Base-by-base conservation (phyloP, 2,797 vertebrate species). In the Oophaga sylvatica region DNA sequence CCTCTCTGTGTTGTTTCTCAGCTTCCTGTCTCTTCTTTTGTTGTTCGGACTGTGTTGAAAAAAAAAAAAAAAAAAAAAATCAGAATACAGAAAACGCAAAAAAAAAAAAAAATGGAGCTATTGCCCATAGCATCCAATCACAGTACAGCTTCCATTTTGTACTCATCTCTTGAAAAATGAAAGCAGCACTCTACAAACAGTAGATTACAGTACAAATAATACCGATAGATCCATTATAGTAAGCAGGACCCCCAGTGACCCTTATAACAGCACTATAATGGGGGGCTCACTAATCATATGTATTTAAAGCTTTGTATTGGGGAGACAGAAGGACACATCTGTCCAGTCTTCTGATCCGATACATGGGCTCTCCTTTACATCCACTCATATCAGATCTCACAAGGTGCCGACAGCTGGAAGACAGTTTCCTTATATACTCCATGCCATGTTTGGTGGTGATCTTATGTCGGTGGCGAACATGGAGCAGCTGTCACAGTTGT, bases 1-100 rank as follows among this genome's bases (percentile, higher is more conserved):
- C 98, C 80, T 96, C 94, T 15, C 96, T 96, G 92, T 99, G 98
- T 0, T 90, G 95, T 22, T 92, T 93, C 92, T 99, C 98, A 0
- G 97, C 98, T 91, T 96, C 95, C 87, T 97, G 97, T 88, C 97
- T 97, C 91, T 93, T 93, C 93, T 91, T 95, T 87, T 98, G 97
- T 91, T 97, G 96, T 90, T 95, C 95, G 6, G 96, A 95, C 97
- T 99, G 26, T 73, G 56, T 17, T 90, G 67, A 91, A 91, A 6
- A 16, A 45, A 45, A 53, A 26, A 48, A 75, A 56, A 75, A 62
- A 12, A 59, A 60, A 3, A 29, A 0, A 82, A 53, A 56, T 7
- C 5, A 62, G 2, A 26, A 59, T 2, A 31, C 16, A 26, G 17
- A 19, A 79, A 31, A 11, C n/a, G 53, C 19, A 16, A 20, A 41